Conservation (phyloP, 2,113 vertebrate genomes). For the Varanus komodoensis region DNA sequence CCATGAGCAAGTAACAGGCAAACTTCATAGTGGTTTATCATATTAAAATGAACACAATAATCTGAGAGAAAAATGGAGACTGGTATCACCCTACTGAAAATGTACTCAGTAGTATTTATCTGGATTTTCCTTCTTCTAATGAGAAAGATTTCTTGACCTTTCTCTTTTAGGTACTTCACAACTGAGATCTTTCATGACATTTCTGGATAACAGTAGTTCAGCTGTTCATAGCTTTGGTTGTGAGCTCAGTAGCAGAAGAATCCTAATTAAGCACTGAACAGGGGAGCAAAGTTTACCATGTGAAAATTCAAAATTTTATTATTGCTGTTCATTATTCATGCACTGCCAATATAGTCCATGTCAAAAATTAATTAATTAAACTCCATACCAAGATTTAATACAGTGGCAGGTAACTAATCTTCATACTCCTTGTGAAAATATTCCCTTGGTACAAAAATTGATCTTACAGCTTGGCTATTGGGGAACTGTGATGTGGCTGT, state of each 20-base stretch:
- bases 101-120: neutral
- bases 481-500: constrained; percentile 27
- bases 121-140: neutral
- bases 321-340: neutral
- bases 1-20: neutral
- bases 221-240: neutral
- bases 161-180: neutral
- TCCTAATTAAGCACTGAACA: neutral
- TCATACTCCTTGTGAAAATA: constrained; percentile 20
- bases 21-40: neutral
- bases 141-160: neutral
- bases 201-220: neutral
- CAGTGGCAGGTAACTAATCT: neutral
- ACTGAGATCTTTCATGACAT: neutral
- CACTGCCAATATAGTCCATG: neutral
- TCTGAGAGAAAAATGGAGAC: neutral
- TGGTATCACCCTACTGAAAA: neutral
- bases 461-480: neutral
- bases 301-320: neutral
- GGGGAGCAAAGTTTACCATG: neutral
- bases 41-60: neutral
- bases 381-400: neutral
- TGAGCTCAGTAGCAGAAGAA: neutral
- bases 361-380: neutral
- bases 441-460: constrained; percentile 33